These are phyloP conservation scores for Bombus impatiens DNA, from an alignment of 1,140 invertebrate species.

Conservation along the genomic window DNA sequence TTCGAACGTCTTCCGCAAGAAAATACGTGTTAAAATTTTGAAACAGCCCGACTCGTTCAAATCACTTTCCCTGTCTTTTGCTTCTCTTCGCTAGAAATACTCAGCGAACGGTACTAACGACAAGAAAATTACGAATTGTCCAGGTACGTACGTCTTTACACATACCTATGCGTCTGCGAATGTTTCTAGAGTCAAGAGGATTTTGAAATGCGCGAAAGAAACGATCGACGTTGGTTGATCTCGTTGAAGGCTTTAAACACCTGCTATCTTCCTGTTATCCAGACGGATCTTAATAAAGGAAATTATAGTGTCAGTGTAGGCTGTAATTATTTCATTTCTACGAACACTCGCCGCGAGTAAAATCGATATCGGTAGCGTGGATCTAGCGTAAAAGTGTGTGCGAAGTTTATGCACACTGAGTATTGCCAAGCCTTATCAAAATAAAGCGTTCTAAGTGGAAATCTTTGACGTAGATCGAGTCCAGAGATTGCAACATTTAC, in stretches of 20 bases:
- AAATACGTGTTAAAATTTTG: not conserved
- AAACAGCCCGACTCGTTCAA: not conserved
- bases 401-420: not conserved
- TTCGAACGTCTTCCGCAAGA: not conserved
- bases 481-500: not conserved
- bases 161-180: not conserved
- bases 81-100: no score
- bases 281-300: conserved; percentile 44
- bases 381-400: not conserved
- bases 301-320: conserved; percentile 34
- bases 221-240: not conserved
- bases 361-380: conserved; percentile 4
- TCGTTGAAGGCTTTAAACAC: conserved; percentile 19
- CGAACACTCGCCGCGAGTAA: not conserved
- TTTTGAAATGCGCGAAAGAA: not conserved
- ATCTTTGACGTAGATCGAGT: not conserved
- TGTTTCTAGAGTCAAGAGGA: not conserved
- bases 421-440: not conserved
- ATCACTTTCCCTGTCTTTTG: not conserved
- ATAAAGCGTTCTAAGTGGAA: not conserved
- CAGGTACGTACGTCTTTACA: no score
- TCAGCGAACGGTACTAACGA: no score
- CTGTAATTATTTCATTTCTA: conserved; percentile 40
- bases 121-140: no score
- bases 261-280: conserved; percentile 13